Evolutionary conservation across 2,888 invertebrate species (phyloP), one percentile per base, ranked within the genome.

Genomic region (Noctua janthe): DNA sequence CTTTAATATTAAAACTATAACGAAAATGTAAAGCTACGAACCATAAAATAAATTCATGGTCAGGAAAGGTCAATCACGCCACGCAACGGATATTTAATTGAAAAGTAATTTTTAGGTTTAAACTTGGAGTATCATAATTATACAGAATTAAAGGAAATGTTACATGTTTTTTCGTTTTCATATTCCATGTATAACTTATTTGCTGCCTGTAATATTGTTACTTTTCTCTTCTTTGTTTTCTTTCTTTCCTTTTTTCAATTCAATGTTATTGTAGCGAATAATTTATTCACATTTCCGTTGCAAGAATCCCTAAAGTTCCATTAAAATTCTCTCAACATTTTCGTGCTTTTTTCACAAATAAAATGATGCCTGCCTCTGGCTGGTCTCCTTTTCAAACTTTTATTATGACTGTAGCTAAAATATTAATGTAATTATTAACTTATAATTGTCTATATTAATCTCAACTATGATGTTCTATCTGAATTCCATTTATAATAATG

Each of bases 21-120:
- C 11, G 35, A 66, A 74, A 78, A 70, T 59, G 49, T 73, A 20
- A 59, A 67, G 39, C 77, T 72, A 83, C 78, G 49, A 74, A 83
- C 43, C 17, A 54, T 76, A 75, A 62, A 83, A 76, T 74, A 73
- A 75, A 78, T 83, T 85, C 87, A 84, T 86, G 80, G 75, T 87
- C 84, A 80, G 29, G n/a, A 66, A 77, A 81, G 84, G 85, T 86
- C 83, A 86, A 76, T 77, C 74, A 75, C 74, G 86, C 35, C 47
- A 78, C 56, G 20, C 8, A 62, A 39, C 56, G 29, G 17, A 66
- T 49, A 76, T 73, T 81, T 74, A 59, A 85, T 67, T 59, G 59
- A 59, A 67, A 59, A 76, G 43, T 29, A 64, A 64, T 5, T 29
- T 72, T 56, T 49, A 29, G 15, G 17, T 67, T 35, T 8, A 39